These are phyloP conservation scores for Pogonophryne albipinna DNA, from an alignment of 2,797 vertebrate species.

Conservation along the genomic window DNA sequence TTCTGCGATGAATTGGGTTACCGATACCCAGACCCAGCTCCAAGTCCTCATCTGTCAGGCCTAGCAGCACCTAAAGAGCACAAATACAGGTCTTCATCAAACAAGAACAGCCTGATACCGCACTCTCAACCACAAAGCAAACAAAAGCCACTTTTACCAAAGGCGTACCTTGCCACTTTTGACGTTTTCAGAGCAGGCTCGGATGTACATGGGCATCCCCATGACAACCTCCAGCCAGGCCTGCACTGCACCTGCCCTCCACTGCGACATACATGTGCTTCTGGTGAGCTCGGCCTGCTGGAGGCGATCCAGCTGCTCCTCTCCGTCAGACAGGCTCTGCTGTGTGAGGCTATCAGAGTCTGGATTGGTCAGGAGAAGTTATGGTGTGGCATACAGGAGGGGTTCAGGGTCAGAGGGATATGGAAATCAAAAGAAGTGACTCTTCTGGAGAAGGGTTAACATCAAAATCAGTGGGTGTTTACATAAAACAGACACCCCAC, in stretches of 20 bases:
- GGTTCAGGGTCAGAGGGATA: slow-evolving; percentile 72
- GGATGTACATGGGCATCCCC: slow-evolving; percentile 92
- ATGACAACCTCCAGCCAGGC: slow-evolving; percentile 94
- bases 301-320: slow-evolving; percentile 89
- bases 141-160: neutral
- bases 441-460: slow-evolving; percentile 54
- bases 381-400: slow-evolving; percentile 67
- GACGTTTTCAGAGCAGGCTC: slow-evolving; percentile 88
- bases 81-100: slow-evolving; percentile 23
- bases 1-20: slow-evolving; percentile 89
- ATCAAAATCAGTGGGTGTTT: slow-evolving; percentile 31
- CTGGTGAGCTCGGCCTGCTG: slow-evolving; percentile 89
- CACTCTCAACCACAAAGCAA: neutral
- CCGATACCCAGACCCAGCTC: slow-evolving; percentile 87
- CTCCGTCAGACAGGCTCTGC: slow-evolving; percentile 89
- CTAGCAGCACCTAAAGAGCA: slow-evolving; percentile 86
- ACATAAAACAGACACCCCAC: neutral
- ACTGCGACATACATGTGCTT: slow-evolving; percentile 89
- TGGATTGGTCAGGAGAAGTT: slow-evolving; percentile 80
- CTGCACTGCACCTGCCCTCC: slow-evolving; percentile 90
- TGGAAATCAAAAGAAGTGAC: slow-evolving; percentile 64
- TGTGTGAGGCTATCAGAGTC: slow-evolving; percentile 88
- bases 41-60: slow-evolving; percentile 89
- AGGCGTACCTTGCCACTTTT: slow-evolving; percentile 90
- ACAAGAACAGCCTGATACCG: neutral